Conservation (phyloP, 1,140 invertebrate species). For the Aphis craccivora region DNA sequence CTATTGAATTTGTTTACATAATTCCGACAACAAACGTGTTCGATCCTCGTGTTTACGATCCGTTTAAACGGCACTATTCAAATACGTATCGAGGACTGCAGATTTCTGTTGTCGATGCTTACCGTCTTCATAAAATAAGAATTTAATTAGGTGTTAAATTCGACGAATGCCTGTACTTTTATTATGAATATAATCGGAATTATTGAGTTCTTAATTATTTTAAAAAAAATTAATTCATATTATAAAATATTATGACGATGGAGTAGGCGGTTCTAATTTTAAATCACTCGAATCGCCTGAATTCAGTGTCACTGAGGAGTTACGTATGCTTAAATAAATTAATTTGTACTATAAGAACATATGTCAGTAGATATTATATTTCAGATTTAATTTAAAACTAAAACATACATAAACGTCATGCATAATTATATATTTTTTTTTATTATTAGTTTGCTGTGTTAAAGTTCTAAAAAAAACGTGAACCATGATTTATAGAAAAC, state of each 20-base stretch:
- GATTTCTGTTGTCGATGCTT: neutral
- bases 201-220: neutral
- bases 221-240: neutral
- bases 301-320: neutral
- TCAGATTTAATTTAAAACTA: constrained; percentile 3
- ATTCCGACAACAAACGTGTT: neutral
- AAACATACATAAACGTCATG: neutral
- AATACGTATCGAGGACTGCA: neutral
- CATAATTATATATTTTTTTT: neutral
- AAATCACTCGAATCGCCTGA: neutral
- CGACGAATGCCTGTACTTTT: neutral
- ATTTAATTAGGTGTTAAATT: neutral
- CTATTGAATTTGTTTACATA: constrained; percentile 22
- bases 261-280: neutral
- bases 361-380: neutral
- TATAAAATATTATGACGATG: neutral
- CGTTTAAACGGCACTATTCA: neutral
- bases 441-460: neutral
- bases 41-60: neutral
- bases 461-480: neutral
- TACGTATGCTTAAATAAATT: neutral
- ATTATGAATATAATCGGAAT: neutral
- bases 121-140: neutral
- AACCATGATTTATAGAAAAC: neutral
- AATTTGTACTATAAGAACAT: neutral